phyloP scores from a whole-genome alignment of 1,140 invertebrate genomes.

The Lasioglossum albipes region DNA sequence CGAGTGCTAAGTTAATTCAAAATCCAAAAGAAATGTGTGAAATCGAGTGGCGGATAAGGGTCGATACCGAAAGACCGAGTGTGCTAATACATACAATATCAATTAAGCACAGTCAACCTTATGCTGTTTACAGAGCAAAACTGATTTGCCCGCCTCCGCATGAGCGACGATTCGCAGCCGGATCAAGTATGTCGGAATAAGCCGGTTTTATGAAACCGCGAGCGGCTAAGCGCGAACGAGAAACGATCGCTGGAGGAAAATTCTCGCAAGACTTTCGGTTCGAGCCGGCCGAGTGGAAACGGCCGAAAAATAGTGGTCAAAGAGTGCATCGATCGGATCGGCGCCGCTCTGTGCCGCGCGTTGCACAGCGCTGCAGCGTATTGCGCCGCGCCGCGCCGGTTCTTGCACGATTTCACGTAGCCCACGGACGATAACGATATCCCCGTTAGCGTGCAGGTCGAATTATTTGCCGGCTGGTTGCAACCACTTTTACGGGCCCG shows the following conservation, averaged over 20 bases:
- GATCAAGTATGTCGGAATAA: neutral
- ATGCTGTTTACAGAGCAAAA: too few relatives aligned
- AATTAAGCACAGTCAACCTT: too few relatives aligned
- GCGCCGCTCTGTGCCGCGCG: neutral
- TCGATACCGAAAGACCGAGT: too few relatives aligned
- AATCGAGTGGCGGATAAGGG: too few relatives aligned
- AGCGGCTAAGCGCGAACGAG: too few relatives aligned
- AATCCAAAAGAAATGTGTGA: too few relatives aligned
- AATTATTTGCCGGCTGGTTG: conserved; percentile 10
- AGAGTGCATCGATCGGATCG: neutral
- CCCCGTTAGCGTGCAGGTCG: conserved; percentile 17
- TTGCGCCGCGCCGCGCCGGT: neutral
- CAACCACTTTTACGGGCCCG: neutral
- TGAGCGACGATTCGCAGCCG: neutral
- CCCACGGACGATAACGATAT: conserved; percentile 3
- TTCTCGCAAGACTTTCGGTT: neutral
- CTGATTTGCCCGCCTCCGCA: too few relatives aligned
- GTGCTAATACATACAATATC: too few relatives aligned
- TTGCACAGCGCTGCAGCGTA: too few relatives aligned
- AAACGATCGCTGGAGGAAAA: neutral
- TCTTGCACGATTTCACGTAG: conserved; percentile 8
- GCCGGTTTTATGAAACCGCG: neutral
- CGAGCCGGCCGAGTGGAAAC: neutral
- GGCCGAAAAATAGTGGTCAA: neutral
- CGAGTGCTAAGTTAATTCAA: too few relatives aligned